phyloP scores from a whole-genome alignment of 2,888 invertebrate species.

The Trilocha varians region DNA sequence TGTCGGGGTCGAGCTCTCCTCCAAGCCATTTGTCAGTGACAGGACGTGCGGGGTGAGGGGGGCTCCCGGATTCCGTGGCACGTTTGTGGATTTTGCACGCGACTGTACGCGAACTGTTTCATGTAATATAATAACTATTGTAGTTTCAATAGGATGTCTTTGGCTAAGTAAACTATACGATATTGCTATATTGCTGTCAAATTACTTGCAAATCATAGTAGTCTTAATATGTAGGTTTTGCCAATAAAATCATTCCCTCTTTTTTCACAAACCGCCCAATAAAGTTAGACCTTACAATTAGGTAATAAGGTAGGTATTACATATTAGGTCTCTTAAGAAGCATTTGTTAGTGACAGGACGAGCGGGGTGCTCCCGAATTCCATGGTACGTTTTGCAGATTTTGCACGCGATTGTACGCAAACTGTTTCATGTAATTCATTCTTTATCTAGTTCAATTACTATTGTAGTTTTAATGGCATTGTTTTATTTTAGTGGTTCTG shows the following conservation, averaged over 20 bases:
- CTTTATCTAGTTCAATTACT: too few species aligned
- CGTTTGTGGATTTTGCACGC: slow-evolving; percentile 48
- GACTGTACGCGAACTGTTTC: slow-evolving; percentile 33
- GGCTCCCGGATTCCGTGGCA: slow-evolving; percentile 36
- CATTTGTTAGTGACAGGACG: slow-evolving; percentile 73
- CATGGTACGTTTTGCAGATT: slow-evolving; percentile 45
- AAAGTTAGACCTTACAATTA: too few species aligned
- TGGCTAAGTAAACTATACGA: too few species aligned
- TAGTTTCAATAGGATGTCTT: neutral
- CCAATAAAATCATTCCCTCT: too few species aligned
- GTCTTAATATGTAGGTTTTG: too few species aligned
- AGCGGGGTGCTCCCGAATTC: slow-evolving; percentile 35
- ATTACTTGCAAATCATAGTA: too few species aligned
- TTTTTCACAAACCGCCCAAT: too few species aligned
- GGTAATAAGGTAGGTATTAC: too few species aligned
- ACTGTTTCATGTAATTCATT: slow-evolving; percentile 9
- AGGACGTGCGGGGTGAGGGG: slow-evolving; percentile 45
- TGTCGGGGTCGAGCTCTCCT: slow-evolving; percentile 64
- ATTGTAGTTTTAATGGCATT: neutral
- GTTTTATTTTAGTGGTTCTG: too few species aligned
- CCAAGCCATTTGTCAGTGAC: slow-evolving; percentile 72
- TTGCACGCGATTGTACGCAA: slow-evolving; percentile 46
- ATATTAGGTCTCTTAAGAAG: slow-evolving; percentile 65
- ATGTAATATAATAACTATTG: too few species aligned
- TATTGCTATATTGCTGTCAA: too few species aligned